Percentiles rank a stretch among this genome's conserved stretches.
phyloP scores from a whole-genome alignment of 2,888 invertebrate species.

The Saturnia japonica region DNA sequence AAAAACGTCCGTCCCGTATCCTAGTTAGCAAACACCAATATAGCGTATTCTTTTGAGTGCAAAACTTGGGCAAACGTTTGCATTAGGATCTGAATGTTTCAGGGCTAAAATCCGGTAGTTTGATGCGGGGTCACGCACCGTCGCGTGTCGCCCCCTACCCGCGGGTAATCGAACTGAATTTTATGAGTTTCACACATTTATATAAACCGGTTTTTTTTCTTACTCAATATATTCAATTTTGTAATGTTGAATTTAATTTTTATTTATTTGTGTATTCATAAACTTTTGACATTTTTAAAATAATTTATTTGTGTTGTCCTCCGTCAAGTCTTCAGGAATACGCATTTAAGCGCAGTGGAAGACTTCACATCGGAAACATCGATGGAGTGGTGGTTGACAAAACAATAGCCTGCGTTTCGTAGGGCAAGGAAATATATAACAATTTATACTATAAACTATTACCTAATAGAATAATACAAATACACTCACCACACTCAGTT shows the following conservation, averaged over 20 bases:
- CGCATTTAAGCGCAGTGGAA: too few species aligned
- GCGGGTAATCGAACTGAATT: constrained; percentile 44
- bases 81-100: constrained; percentile 60
- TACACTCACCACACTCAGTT: too few species aligned
- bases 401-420: too few species aligned
- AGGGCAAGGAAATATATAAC: too few species aligned
- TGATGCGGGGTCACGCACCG: constrained; percentile 70
- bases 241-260: neutral
- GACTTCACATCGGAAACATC: too few species aligned
- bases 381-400: too few species aligned
- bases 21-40: constrained; percentile 49
- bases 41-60: constrained; percentile 65
- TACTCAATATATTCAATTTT: neutral
- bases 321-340: too few species aligned
- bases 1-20: constrained; percentile 7
- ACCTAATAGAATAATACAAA: too few species aligned
- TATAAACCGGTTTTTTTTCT: neutral
- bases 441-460: too few species aligned
- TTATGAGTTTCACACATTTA: constrained; percentile 58
- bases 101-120: constrained; percentile 61
- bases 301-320: too few species aligned
- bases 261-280: neutral
- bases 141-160: constrained; percentile 56
- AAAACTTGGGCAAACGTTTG: constrained; percentile 68
- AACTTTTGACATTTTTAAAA: too few species aligned